Base-by-base conservation (phyloP, 2,888 invertebrate genomes). In the Machimus rusticus region DNA sequence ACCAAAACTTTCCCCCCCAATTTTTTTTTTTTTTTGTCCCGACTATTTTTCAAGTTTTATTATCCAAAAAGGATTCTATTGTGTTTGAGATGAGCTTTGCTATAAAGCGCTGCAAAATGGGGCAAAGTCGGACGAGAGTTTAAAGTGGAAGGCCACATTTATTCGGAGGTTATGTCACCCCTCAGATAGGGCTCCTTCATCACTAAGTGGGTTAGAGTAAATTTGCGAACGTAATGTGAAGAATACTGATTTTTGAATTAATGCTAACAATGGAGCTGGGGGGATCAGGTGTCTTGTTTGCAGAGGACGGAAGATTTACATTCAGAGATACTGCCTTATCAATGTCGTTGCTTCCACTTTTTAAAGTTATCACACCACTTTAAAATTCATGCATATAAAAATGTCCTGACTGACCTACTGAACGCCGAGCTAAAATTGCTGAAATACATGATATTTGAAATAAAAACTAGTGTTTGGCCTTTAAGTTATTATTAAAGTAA, bases 21-120 rank as follows among this genome's bases (percentile, higher is more conserved):
- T n/a, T n/a, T n/a, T n/a, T n/a, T n/a, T n/a, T n/a, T n/a, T 79
- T 46, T 79, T 79, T 43, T 37, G 0, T 1, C 5, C 14, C 23
- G 28, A 51, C 66, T 51, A 51, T n/a, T 46, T 79, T 79, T 51
- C 78, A 79, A 46, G 79, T 46, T 79, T 79, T 79, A 46, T 79
- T 79, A 51, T 79, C 79, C 51, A 51, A 66, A 79, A 79, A 79
- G 31, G 79, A 79, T 79, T 79, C 31, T 51, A 51, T 79, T 79
- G 79, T 51, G 51, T 66, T 66, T 66, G 66, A 23, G 66, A 66
- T 66, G 66, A 66, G 66, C 66, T 66, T 5, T 23, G 28, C 19
- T 66, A 23, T 66, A 66, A 66, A 66, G 3, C 12, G 23, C 23
- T 28, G 12, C 23, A 66, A 66, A 66, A 66, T 66, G 12, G 66